Base-by-base conservation (phyloP, 2,797 vertebrate genomes). In the Lithobates sylvaticus region DNA sequence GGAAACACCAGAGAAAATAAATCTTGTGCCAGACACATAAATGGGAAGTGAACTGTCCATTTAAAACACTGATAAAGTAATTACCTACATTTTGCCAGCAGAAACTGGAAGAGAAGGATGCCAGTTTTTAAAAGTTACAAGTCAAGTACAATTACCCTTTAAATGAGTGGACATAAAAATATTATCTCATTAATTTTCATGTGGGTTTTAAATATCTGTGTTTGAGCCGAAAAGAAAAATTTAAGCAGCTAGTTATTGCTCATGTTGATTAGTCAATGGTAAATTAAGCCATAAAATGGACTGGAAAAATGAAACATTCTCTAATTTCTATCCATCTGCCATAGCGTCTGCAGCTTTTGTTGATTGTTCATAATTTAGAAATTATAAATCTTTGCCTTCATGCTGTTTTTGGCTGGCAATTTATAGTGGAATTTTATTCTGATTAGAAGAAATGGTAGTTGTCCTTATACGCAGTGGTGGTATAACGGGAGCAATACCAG, bases 311-410 rank as follows among this genome's bases (percentile, higher is more conserved):
- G 10, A 47, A 70, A 16, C 68, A 23, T 39, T 81, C 27, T 23
- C 26, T n/a, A n/a, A 73, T 81, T 58, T 83, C 58, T 75, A 10
- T 74, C 81, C 71, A 82, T 82, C 80, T 67, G 39, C 64, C 73
- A 50, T 29, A 54, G 61, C 42, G 3, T 70, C 36, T 77, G 64
- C 54, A 54, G 29, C 73, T 58, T 77, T 68, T 58, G 47, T 27
- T 58, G 44, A 76, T 70, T 16, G 34, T 67, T 5, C 12, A 26
- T 61, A 58, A 74, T 83, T 76, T 67, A 83, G 36, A 47, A 10
- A 26, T 29, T 16, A 5, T 29, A 44, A 65, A 71, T 64, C 50
- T 82, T 64, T 82, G 23, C 34, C 27, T 67, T n/a, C 34, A 50
- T 16, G 26, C 69, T 18, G 36, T 78, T 70, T 29, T 84, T 23